Percentiles rank a stretch among this genome's conserved stretches.
These are phyloP conservation scores for Cryptus armator DNA, from an alignment of 2,888 invertebrate species.

Conservation along the genomic window DNA sequence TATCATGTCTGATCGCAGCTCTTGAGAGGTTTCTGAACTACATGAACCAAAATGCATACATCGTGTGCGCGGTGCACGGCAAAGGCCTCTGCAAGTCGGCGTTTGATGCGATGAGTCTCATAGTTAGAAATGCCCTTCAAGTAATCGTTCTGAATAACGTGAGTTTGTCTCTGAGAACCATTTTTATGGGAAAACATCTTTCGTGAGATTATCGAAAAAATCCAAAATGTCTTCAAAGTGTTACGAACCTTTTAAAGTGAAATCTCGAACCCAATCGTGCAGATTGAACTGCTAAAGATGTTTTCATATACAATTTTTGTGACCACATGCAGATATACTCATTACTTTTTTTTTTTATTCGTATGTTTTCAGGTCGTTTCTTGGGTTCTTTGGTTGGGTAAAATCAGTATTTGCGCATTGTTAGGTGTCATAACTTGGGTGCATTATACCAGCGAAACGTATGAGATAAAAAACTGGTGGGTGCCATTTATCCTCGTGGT, in stretches of 20 bases:
- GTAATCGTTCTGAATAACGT: conserved; percentile 93
- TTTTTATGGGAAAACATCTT: too few relatives aligned
- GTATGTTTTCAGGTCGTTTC: conserved; percentile 90
- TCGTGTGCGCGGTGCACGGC: conserved; percentile 98
- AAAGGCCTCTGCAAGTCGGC: conserved; percentile 96
- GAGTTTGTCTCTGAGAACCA: conserved; percentile 50
- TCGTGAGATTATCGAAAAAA: too few relatives aligned
- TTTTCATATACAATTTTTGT: too few relatives aligned
- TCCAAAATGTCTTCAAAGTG: background rate
- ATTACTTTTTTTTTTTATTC: background rate
- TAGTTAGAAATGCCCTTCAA: conserved; percentile 93
- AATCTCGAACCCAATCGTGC: too few relatives aligned
- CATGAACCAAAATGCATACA: conserved; percentile 95
- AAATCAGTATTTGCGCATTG: conserved; percentile 92
- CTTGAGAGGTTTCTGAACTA: conserved; percentile 95
- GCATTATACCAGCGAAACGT: conserved; percentile 86
- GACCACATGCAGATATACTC: too few relatives aligned
- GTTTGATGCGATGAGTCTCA: conserved; percentile 94
- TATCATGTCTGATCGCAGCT: conserved; percentile 84
- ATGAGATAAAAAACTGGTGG: conserved; percentile 90
- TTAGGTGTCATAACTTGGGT: conserved; percentile 92
- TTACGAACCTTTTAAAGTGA: background rate
- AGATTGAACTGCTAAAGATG: too few relatives aligned
- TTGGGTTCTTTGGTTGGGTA: conserved; percentile 96
- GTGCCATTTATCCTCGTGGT: conserved; percentile 93